Conservation (phyloP, 2,113 vertebrate species). For the Embiotoca jacksoni region DNA sequence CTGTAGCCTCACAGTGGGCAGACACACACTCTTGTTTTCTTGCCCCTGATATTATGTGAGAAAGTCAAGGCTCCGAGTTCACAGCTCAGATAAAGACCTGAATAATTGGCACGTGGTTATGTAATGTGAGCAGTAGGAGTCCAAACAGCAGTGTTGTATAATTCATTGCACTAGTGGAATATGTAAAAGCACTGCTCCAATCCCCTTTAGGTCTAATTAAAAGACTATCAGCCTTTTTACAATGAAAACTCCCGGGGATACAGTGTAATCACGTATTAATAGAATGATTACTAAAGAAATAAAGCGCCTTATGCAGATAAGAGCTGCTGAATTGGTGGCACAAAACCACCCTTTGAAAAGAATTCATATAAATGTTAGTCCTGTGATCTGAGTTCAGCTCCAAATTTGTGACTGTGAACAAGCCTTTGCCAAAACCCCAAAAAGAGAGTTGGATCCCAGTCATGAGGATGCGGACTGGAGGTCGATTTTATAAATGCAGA, state of each 20-base stretch:
- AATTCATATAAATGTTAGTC: conserved; percentile 47
- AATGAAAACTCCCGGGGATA: conserved; percentile 72
- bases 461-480: not conserved
- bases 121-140: conserved; percentile 51
- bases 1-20: conserved; percentile 28
- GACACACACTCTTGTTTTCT: conserved; percentile 24
- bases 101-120: conserved; percentile 71
- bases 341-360: conserved; percentile 38
- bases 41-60: conserved; percentile 44
- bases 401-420: conserved; percentile 35
- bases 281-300: conserved; percentile 80
- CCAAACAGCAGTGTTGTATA: conserved; percentile 69
- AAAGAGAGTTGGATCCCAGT: conserved; percentile 2
- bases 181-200: conserved; percentile 73
- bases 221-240: conserved; percentile 77
- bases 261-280: conserved; percentile 78
- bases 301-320: conserved; percentile 68
- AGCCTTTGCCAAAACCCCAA: not conserved
- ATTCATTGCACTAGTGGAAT: conserved; percentile 74
- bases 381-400: conserved; percentile 49
- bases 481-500: conserved; percentile 17
- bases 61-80: conserved; percentile 58
- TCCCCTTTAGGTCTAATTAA: conserved; percentile 83
- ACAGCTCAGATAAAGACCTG: conserved; percentile 66
- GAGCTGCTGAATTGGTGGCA: conserved; percentile 52